Percentiles rank a stretch among this genome's conserved stretches.
Evolutionary conservation across 2,888 invertebrate species (phyloP).

Genomic region (Ennomos fuscantarius): DNA sequence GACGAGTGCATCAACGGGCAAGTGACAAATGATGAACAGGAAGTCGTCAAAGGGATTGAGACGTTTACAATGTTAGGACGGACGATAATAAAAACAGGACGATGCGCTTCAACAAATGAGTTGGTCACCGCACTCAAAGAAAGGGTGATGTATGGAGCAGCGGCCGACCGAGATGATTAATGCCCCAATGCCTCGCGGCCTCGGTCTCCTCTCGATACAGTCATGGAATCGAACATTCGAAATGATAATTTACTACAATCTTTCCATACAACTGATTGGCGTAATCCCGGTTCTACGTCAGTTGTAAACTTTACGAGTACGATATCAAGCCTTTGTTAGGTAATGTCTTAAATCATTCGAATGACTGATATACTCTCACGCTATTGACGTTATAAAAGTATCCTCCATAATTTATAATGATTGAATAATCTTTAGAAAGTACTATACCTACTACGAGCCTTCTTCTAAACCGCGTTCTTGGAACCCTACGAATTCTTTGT

Average conservation of each 20-base stretch:
- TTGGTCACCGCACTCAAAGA: slow-evolving; percentile 64
- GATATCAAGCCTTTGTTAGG: slow-evolving; percentile 6
- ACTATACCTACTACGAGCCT: slow-evolving; percentile 45
- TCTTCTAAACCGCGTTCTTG: slow-evolving; percentile 60
- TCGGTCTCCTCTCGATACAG: slow-evolving; percentile 43
- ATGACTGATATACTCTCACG: slow-evolving; percentile 43
- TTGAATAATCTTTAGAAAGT: slow-evolving; percentile 47
- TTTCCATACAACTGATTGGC: slow-evolving; percentile 18
- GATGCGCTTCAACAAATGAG: slow-evolving; percentile 72
- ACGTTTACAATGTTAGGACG: slow-evolving; percentile 72
- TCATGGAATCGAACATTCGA: slow-evolving; percentile 57
- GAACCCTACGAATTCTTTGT: slow-evolving; percentile 59
- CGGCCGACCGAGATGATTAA: slow-evolving; percentile 71
- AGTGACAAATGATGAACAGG: slow-evolving; percentile 55
- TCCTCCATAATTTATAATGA: slow-evolving; percentile 58
- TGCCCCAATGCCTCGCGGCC: slow-evolving; percentile 57
- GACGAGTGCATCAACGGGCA: slow-evolving; percentile 55
- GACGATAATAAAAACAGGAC: slow-evolving; percentile 66
- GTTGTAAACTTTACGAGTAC: slow-evolving; percentile 4
- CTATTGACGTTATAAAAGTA: slow-evolving; percentile 47
- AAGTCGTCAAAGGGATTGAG: slow-evolving; percentile 77
- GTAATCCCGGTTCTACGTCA: neutral
- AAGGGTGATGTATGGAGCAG: slow-evolving; percentile 66
- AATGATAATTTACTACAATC: slow-evolving; percentile 41
- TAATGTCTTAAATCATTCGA: slow-evolving; percentile 8